A percentile compares a stretch with the other conserved stretches of the same genome.
Conservation (phyloP, 2,797 vertebrate species). For the Myiotriccus ornatus region DNA sequence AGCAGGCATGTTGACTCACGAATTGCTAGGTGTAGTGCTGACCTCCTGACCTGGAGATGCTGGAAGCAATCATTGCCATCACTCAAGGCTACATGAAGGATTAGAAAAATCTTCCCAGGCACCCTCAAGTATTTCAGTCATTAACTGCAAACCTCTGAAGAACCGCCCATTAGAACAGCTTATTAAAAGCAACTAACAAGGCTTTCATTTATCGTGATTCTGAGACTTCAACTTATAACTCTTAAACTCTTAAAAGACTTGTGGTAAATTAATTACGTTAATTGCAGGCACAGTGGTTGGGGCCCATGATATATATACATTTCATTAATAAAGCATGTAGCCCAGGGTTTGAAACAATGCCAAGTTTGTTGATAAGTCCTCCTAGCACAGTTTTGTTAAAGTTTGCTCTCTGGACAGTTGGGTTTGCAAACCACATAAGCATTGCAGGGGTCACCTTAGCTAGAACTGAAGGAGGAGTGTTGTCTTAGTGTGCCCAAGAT, state of each 20-base stretch:
- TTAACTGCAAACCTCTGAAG: slow-evolving; percentile 41
- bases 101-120: slow-evolving; percentile 18
- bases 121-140: slow-evolving; percentile 7
- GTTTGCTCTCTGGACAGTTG: background rate
- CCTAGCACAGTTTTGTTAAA: background rate
- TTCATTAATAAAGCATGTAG: slow-evolving; percentile 9
- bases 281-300: slow-evolving; percentile 1
- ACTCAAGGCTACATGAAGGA: background rate
- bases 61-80: background rate
- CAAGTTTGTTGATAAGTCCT: slow-evolving; percentile 11
- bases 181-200: slow-evolving; percentile 53
- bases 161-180: slow-evolving; percentile 24
- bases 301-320: background rate
- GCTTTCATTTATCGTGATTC: slow-evolving; percentile 7
- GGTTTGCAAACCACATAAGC: background rate
- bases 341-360: slow-evolving; percentile 14
- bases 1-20: background rate
- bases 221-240: background rate
- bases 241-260: no score
- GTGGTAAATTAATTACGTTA: slow-evolving; percentile 47
- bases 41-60: background rate
- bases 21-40: background rate
- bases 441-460: background rate
- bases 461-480: background rate
- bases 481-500: background rate